Conservation (phyloP, 1,140 invertebrate genomes). For the Trialeurodes vaporariorum region DNA sequence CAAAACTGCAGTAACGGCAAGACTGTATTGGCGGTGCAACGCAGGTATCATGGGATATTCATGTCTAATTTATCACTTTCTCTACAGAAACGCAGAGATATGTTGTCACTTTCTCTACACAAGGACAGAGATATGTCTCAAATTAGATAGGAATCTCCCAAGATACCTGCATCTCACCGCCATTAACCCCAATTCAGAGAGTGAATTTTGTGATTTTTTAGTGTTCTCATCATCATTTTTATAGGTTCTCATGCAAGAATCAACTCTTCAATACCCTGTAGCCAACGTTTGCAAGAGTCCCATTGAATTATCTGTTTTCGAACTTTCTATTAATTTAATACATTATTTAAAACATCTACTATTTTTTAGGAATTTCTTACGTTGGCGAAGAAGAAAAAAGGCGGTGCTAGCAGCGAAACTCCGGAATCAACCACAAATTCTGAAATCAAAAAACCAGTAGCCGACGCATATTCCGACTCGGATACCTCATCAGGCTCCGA, state of each 20-base stretch:
- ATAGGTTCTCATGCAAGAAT: no score
- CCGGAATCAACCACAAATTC: slow-evolving; percentile 39
- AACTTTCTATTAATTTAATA: slow-evolving; percentile 5
- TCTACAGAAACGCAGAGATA: not conserved
- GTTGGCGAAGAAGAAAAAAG: slow-evolving; percentile 76
- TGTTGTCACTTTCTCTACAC: slow-evolving; percentile 12
- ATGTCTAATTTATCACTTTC: no score
- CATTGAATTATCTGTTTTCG: not conserved
- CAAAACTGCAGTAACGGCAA: no score
- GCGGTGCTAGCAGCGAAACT: slow-evolving; percentile 35
- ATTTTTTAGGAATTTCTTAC: slow-evolving; percentile 69
- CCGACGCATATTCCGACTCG: slow-evolving; percentile 38
- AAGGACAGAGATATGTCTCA: no score
- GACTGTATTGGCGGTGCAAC: no score
- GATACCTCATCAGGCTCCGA: slow-evolving; percentile 62
- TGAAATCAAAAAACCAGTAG: slow-evolving; percentile 33
- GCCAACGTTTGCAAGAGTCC: slow-evolving; percentile 13
- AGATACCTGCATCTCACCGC: no score
- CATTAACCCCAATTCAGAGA: no score
- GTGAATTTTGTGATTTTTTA: no score
- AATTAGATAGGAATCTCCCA: no score
- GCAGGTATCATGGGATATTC: no score
- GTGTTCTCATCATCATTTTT: no score
- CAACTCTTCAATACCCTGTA: no score
- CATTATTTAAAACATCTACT: slow-evolving; percentile 21